These are phyloP conservation scores for Ahaetulla prasina DNA, from an alignment of 2,113 vertebrate species.

Conservation along the genomic window DNA sequence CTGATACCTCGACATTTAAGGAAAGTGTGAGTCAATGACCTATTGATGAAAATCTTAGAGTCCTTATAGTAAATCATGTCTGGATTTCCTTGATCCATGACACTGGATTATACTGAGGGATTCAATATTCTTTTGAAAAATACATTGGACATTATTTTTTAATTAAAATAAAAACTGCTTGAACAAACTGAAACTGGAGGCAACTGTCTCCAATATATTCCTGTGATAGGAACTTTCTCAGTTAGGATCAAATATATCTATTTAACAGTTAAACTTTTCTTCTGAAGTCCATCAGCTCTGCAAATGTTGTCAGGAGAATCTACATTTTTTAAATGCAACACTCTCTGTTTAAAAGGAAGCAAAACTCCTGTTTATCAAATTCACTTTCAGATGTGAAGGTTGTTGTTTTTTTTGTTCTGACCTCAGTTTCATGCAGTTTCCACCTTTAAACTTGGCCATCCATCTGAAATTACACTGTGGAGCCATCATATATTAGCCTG, in stretches of 20 bases:
- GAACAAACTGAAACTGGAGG: not conserved
- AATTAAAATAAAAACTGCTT: not conserved
- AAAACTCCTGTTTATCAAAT: not conserved
- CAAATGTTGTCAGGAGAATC: not conserved
- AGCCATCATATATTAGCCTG: not conserved
- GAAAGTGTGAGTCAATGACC: constrained; percentile 25
- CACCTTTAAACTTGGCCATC: not conserved
- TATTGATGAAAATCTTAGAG: constrained; percentile 6
- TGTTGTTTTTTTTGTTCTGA: not conserved
- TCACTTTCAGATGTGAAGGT: not conserved
- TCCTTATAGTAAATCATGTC: constrained; percentile 24
- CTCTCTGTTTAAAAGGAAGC: not conserved
- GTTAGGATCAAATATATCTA: not conserved
- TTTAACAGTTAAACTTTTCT: not conserved
- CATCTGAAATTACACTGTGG: not conserved
- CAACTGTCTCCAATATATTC: not conserved
- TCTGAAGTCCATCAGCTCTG: not conserved
- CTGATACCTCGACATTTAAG: constrained; percentile 37
- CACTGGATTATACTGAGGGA: not conserved
- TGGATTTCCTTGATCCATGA: not conserved
- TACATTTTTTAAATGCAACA: not conserved
- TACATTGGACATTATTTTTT: not conserved
- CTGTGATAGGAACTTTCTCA: not conserved
- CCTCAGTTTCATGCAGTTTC: not conserved
- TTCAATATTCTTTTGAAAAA: not conserved